These are phyloP conservation scores for Heliothis virescens DNA, from an alignment of 1,140 invertebrate genomes.

Conservation along the genomic window DNA sequence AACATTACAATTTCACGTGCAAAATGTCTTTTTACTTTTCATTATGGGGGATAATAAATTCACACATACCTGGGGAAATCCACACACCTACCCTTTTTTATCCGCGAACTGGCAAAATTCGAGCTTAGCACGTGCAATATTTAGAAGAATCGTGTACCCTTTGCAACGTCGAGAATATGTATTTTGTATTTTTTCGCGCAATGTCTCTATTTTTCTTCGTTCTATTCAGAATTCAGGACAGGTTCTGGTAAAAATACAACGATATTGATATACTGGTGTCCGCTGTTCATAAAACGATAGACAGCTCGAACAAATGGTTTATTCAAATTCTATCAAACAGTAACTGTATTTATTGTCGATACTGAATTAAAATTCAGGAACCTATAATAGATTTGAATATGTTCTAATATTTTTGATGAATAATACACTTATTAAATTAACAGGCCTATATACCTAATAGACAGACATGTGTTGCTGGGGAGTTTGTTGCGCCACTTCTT, in stretches of 20 bases:
- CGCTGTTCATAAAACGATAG: not conserved
- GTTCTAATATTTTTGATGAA: too few relatives aligned
- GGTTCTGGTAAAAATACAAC: slow-evolving; percentile 11
- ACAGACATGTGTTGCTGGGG: too few relatives aligned
- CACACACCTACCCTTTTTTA: slow-evolving; percentile 30
- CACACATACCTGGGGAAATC: slow-evolving; percentile 43
- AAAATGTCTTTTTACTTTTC: slow-evolving; percentile 28
- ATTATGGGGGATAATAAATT: slow-evolving; percentile 42
- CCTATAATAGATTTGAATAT: too few relatives aligned
- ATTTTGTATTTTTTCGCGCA: slow-evolving; percentile 9
- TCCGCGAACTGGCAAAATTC: slow-evolving; percentile 9
- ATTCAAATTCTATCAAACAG: not conserved
- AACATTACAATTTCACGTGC: not conserved
- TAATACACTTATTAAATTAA: too few relatives aligned
- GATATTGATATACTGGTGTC: not conserved
- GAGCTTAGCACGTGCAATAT: slow-evolving; percentile 29
- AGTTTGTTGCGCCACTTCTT: too few relatives aligned
- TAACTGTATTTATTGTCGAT: too few relatives aligned
- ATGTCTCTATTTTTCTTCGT: slow-evolving; percentile 18
- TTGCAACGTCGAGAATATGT: slow-evolving; percentile 8
- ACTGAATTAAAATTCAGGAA: too few relatives aligned
- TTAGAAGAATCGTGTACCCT: slow-evolving; percentile 37
- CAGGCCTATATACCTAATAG: too few relatives aligned
- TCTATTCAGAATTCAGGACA: slow-evolving; percentile 18
- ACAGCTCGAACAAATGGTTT: slow-evolving; percentile 4